These are phyloP conservation scores for Gordius sp. DNA, from an alignment of 2,888 invertebrate species.

Conservation along the genomic window DNA sequence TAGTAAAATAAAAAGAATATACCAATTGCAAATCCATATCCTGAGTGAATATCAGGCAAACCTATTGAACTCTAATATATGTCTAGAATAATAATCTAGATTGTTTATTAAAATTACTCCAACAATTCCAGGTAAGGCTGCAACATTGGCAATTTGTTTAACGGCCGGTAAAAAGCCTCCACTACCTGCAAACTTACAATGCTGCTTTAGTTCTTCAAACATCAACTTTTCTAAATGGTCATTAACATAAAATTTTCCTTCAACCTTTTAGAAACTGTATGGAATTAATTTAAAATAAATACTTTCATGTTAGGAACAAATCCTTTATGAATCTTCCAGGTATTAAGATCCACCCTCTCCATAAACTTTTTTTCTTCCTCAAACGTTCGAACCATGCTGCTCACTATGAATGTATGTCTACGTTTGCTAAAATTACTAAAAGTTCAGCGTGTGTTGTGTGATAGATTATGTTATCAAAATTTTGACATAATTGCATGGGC, in stretches of 20 bases:
- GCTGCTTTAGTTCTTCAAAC: slow-evolving; percentile 75
- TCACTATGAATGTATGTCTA: too few relatives aligned
- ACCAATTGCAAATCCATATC: slow-evolving; percentile 97
- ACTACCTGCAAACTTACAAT: slow-evolving; percentile 51
- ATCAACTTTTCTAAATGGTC: slow-evolving; percentile 62
- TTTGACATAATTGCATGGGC: too few relatives aligned
- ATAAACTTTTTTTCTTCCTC: slow-evolving; percentile 72
- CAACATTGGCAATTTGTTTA: slow-evolving; percentile 95
- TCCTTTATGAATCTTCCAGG: slow-evolving; percentile 84
- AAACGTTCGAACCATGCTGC: slow-evolving; percentile 37
- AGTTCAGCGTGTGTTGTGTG: too few relatives aligned
- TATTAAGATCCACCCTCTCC: slow-evolving; percentile 53
- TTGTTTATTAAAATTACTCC: slow-evolving; percentile 32
- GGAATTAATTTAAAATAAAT: slow-evolving; percentile 21
- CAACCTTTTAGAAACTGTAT: slow-evolving; percentile 38
- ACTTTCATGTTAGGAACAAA: slow-evolving; percentile 96
- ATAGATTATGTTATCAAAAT: too few relatives aligned
- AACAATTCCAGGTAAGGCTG: slow-evolving; percentile 84
- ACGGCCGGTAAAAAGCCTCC: slow-evolving; percentile 94
- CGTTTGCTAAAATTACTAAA: too few relatives aligned
- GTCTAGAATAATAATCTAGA: slow-evolving; percentile 3
- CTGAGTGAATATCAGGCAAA: slow-evolving; percentile 81
- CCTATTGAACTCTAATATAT: slow-evolving; percentile 51
- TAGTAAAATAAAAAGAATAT: slow-evolving; percentile 20
- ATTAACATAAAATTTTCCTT: slow-evolving; percentile 89